phyloP scores from a whole-genome alignment of 1,140 invertebrate genomes.

The Phymastichus coffea region DNA sequence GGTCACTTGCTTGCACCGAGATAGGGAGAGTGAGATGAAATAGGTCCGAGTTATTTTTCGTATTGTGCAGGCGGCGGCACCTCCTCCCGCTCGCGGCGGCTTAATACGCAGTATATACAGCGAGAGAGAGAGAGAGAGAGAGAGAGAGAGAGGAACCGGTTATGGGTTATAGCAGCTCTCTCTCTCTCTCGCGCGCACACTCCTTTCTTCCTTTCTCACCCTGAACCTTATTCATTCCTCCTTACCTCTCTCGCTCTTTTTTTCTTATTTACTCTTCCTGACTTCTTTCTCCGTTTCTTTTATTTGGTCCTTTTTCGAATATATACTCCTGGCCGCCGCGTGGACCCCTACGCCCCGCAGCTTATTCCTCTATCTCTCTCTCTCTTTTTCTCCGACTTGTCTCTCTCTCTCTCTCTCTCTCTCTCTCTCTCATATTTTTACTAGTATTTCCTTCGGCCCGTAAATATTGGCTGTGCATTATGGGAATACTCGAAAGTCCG shows the following conservation, averaged over 20 bases:
- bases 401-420: neutral
- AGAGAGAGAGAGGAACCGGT: constrained; percentile 6
- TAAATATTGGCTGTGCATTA: neutral
- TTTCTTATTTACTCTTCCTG: neutral
- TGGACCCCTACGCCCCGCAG: no score
- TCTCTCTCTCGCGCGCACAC: neutral
- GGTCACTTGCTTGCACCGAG: no score
- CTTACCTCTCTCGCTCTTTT: neutral
- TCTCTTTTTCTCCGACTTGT: neutral
- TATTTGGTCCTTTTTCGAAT: constrained; percentile 1
- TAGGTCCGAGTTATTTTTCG: no score
- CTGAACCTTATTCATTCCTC: constrained; percentile 12
- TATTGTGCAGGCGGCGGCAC: no score
- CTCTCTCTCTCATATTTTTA: neutral
- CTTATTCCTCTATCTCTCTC: no score
- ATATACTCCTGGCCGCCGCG: no score
- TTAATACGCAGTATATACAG: no score
- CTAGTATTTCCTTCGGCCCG: no score
- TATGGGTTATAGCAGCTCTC: constrained; percentile 4
- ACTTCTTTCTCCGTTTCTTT: constrained; percentile 20
- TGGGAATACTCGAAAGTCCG: no score
- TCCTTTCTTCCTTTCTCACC: constrained; percentile 23
- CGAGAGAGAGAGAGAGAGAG: neutral
- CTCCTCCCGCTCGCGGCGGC: no score
- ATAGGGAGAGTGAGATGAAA: no score